These are phyloP conservation scores for Apocrypta bakeri DNA, from an alignment of 1,140 invertebrate genomes.

Conservation along the genomic window DNA sequence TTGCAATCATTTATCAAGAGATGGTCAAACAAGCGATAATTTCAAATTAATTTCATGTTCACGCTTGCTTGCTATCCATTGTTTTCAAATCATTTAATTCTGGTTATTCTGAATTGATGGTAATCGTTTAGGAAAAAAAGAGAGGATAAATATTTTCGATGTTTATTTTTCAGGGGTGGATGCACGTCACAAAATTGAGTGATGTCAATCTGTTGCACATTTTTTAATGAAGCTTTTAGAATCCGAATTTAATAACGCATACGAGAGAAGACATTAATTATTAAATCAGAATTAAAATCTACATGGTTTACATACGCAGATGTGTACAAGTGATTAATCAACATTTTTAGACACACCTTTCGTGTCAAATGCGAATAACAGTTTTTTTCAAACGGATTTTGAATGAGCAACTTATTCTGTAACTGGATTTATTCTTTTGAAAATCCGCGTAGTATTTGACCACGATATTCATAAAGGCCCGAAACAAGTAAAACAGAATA, in stretches of 20 bases:
- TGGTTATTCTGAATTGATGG: background rate
- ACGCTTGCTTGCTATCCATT: conserved; percentile 13
- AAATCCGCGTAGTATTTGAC: no score
- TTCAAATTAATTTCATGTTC: conserved; percentile 23
- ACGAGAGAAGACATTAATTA: background rate
- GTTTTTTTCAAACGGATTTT: no score
- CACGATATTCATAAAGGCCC: background rate
- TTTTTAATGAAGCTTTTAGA: conserved; percentile 6
- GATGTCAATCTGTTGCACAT: background rate
- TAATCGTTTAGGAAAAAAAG: background rate
- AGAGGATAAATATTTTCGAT: background rate
- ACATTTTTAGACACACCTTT: background rate
- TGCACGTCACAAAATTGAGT: conserved; percentile 11
- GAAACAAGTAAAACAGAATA: no score
- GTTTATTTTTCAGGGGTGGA: conserved; percentile 39
- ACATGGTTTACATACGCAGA: background rate
- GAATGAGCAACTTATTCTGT: no score
- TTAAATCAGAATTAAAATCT: background rate
- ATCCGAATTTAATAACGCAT: conserved; percentile 13
- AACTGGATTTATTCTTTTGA: no score
- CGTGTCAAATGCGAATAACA: no score
- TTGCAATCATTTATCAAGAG: conserved; percentile 11
- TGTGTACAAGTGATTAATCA: background rate
- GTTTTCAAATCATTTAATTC: conserved; percentile 23
- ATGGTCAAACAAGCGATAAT: background rate